Base-by-base conservation (phyloP, 2,797 vertebrate species). In the Apogon hyalosoma region DNA sequence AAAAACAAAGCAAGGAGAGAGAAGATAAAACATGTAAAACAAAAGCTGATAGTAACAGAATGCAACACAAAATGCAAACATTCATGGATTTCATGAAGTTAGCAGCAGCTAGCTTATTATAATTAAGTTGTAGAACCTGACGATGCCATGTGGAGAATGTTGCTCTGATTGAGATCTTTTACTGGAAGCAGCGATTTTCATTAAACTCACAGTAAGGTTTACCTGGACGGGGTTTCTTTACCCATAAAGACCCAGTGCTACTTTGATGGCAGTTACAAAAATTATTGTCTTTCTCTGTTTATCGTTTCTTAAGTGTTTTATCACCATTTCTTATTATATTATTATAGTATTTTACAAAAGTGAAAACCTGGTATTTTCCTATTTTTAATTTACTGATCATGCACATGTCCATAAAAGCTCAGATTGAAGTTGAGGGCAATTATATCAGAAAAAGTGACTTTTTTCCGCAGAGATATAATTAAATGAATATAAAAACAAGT, bases 61-160 rank as follows among this genome's bases (percentile, higher is more conserved):
- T 21, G 69, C 43, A 86, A 90, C 67, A 64, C 6, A 73, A 83
- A 75, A 82, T 53, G 59, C 56, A 79, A 85, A 77, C 21, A 47
- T 61, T 56, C 11, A 72, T 85, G 79, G 64, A 47, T 62, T 69
- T 64, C 31, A 75, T 86, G 88, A 73, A 21, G 52, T 88, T 84
- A 87, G 84, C 82, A 63, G 60, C 79, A 87, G 75, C 67, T 24
- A 24, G 45, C 67, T 54, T 16, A 79, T 82, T 16, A 79, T 82
- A 54, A 1, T 55, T 56, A 53, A 11, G 31, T 69, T 56, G 43
- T 60, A 79, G 50, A 69, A 68, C 52, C 63, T 9, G 58, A 69
- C 31, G 4, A 60, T 50, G 66, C 40, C 55, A 43, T 28, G 16
- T 45, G 63, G 24, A 63, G 53, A 65, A 48, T 41, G 69, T 72